Conservation (phyloP, 2,113 vertebrate genomes). For the Elgaria multicarinata region DNA sequence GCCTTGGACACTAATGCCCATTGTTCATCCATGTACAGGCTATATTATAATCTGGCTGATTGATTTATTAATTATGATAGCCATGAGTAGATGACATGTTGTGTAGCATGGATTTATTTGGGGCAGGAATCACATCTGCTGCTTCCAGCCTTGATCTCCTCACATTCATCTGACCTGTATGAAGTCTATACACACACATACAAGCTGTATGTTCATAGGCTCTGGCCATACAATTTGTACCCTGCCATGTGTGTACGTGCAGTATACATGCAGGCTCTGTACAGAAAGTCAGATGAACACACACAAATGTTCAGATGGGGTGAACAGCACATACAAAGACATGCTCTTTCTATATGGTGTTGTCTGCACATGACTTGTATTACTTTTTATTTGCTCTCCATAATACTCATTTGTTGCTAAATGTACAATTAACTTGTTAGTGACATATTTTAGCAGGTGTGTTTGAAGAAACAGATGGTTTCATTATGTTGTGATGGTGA, state of each 20-base stretch:
- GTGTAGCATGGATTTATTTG: not conserved
- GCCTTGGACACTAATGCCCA: not conserved
- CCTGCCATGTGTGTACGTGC: not conserved
- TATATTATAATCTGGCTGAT: not conserved
- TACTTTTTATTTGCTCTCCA: not conserved
- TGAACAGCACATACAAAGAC: not conserved
- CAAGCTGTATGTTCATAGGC: not conserved
- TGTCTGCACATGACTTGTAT: not conserved
- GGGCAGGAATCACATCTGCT: not conserved
- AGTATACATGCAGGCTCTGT: not conserved
- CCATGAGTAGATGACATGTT: not conserved
- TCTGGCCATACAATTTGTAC: not conserved
- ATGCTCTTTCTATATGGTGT: not conserved
- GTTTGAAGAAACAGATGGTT: not conserved
- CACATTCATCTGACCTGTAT: not conserved
- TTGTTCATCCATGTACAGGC: not conserved
- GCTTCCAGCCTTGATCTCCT: not conserved
- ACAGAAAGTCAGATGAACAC: not conserved
- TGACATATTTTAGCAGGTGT: not conserved
- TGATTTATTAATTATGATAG: not conserved
- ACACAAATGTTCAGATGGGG: not conserved
- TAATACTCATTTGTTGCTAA: not conserved
- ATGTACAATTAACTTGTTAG: not conserved
- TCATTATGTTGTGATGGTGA: not conserved
- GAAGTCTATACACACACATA: not conserved